These are phyloP conservation scores for Caenorhabditis wallacei DNA, from an alignment of 2,888 invertebrate genomes.

Conservation along the genomic window DNA sequence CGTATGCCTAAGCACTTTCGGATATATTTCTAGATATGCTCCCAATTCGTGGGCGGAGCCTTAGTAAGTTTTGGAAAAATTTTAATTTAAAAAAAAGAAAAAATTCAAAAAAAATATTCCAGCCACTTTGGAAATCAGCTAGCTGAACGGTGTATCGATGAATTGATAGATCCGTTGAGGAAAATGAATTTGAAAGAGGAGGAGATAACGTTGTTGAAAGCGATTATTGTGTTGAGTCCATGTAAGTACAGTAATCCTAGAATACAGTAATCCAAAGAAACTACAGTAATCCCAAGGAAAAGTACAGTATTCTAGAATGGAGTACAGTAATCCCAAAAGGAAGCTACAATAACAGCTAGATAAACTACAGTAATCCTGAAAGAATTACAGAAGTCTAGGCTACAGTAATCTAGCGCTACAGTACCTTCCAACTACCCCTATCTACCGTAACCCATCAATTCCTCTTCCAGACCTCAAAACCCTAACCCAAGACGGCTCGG, in stretches of 20 bases:
- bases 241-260: slow-evolving; percentile 67
- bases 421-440: too few species aligned
- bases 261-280: too few species aligned
- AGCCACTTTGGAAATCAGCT: slow-evolving; percentile 82
- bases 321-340: too few species aligned
- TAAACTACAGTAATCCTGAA: too few species aligned
- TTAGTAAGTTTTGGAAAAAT: slow-evolving; percentile 67
- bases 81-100: too few species aligned
- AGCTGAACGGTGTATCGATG: slow-evolving; percentile 80
- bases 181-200: slow-evolving; percentile 81
- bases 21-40: slow-evolving; percentile 77
- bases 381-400: too few species aligned
- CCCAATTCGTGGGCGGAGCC: slow-evolving; percentile 74
- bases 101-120: slow-evolving; percentile 37
- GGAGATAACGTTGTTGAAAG: slow-evolving; percentile 80
- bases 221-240: slow-evolving; percentile 81
- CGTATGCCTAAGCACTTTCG: slow-evolving; percentile 79
- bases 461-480: slow-evolving; percentile 75
- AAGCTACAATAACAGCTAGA: too few species aligned
- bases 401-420: too few species aligned
- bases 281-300: too few species aligned
- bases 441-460: too few species aligned
- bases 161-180: slow-evolving; percentile 79
- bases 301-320: too few species aligned
- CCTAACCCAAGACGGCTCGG: slow-evolving; percentile 78